Percentiles rank a stretch among this genome's conserved stretches.
These are phyloP conservation scores for Pseudococcus longispinus DNA, from an alignment of 2,888 invertebrate species.

Conservation along the genomic window DNA sequence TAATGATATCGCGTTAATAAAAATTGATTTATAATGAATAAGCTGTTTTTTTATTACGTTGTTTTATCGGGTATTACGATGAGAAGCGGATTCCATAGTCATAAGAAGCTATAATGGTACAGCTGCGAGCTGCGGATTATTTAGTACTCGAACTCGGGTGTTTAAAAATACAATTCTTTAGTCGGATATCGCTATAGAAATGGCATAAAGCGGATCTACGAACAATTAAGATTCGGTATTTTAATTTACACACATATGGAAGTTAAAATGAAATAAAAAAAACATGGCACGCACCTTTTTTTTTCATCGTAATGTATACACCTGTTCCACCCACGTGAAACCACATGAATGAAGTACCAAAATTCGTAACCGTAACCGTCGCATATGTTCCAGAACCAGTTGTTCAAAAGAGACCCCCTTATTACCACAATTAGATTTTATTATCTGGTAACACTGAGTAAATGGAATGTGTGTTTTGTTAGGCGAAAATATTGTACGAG, in stretches of 20 bases:
- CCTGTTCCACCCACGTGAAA: conserved; percentile 19
- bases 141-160: not conserved
- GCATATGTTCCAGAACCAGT: not conserved
- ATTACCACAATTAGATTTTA: not conserved
- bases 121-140: not conserved
- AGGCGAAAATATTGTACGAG: not conserved
- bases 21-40: conserved; percentile 25
- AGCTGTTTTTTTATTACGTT: not conserved
- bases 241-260: conserved; percentile 3
- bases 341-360: not conserved
- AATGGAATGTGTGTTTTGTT: conserved; percentile 23
- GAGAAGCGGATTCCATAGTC: too few relatives aligned
- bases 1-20: conserved; percentile 35
- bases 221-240: conserved; percentile 6
- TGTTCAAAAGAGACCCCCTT: not conserved
- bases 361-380: conserved; percentile 7
- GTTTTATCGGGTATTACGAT: not conserved
- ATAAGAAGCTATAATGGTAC: too few relatives aligned
- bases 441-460: conserved; percentile 6
- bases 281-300: conserved; percentile 1
- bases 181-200: not conserved
- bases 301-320: not conserved
- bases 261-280: not conserved
- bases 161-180: too few relatives aligned
- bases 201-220: not conserved